Conservation (phyloP, 2,113 vertebrate species). For the Rhea pennata region DNA sequence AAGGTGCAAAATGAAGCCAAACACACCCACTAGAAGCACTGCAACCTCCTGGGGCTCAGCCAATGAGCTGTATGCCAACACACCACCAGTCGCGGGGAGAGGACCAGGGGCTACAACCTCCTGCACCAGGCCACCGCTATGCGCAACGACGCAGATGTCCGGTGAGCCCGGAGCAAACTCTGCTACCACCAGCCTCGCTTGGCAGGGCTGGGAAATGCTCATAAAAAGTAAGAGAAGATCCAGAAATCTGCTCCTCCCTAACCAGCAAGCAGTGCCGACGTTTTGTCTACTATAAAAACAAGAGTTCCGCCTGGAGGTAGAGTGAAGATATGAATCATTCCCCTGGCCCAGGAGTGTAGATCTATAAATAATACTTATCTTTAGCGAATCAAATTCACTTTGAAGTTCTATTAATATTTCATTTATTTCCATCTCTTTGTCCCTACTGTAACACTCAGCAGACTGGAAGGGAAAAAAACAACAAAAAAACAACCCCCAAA, state of each 20-base stretch:
- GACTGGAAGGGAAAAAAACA: neutral
- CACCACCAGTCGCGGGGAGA: too few relatives aligned
- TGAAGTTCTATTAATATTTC: slow-evolving; percentile 1
- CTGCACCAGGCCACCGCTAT: too few relatives aligned
- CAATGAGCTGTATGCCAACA: neutral
- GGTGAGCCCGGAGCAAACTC: too few relatives aligned
- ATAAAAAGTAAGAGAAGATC: too few relatives aligned
- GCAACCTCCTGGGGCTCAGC: neutral
- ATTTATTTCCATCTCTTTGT: neutral
- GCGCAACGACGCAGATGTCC: too few relatives aligned
- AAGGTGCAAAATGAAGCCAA: neutral
- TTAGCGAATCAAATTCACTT: neutral
- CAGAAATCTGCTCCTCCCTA: neutral
- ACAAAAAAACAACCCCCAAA: neutral
- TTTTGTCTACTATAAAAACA: neutral
- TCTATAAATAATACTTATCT: neutral
- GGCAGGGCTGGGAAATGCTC: too few relatives aligned
- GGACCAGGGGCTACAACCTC: too few relatives aligned
- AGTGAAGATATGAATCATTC: neutral
- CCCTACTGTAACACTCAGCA: neutral
- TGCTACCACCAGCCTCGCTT: too few relatives aligned
- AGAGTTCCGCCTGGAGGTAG: neutral
- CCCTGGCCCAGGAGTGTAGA: neutral
- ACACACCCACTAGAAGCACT: neutral
- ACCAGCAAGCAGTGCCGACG: neutral